phyloP scores from a whole-genome alignment of 2,888 invertebrate genomes.

The Poecilus cupreus region DNA sequence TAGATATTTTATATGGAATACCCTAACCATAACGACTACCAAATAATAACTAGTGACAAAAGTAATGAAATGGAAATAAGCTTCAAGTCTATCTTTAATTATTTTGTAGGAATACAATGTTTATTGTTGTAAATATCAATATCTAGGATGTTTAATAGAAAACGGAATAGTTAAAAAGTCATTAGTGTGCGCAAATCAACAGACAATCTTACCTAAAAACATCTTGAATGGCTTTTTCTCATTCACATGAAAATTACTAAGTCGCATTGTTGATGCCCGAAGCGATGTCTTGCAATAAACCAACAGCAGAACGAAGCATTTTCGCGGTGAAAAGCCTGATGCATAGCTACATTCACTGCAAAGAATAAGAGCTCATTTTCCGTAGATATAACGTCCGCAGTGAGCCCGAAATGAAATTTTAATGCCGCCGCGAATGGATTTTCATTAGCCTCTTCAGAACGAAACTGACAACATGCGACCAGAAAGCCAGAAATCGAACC shows the following conservation, averaged over 20 bases:
- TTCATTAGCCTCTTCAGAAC: constrained; percentile 43
- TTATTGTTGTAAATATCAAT: background rate
- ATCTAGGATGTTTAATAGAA: background rate
- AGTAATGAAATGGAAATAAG: too few relatives aligned
- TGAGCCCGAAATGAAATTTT: constrained; percentile 46
- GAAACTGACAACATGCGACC: background rate
- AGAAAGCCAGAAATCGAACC: background rate
- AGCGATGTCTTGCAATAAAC: constrained; percentile 30
- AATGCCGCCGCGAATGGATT: constrained; percentile 41
- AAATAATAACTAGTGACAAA: too few relatives aligned
- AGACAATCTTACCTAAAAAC: constrained; percentile 10
- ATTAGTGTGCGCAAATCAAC: background rate
- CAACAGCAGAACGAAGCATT: background rate
- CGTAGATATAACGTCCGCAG: constrained; percentile 24
- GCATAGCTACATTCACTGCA: constrained; percentile 39
- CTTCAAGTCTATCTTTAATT: too few relatives aligned
- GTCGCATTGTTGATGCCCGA: constrained; percentile 25
- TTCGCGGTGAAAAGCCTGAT: background rate
- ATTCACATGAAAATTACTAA: constrained; percentile 1
- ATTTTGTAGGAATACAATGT: too few relatives aligned
- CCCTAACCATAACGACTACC: too few relatives aligned
- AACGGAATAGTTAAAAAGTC: constrained; percentile 19
- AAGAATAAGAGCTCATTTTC: constrained; percentile 56
- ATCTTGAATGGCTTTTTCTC: constrained; percentile 19
- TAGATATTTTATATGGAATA: too few relatives aligned